Evolutionary conservation across 2,113 vertebrate species (phyloP).

Genomic region (Pyrgilauda ruficollis): DNA sequence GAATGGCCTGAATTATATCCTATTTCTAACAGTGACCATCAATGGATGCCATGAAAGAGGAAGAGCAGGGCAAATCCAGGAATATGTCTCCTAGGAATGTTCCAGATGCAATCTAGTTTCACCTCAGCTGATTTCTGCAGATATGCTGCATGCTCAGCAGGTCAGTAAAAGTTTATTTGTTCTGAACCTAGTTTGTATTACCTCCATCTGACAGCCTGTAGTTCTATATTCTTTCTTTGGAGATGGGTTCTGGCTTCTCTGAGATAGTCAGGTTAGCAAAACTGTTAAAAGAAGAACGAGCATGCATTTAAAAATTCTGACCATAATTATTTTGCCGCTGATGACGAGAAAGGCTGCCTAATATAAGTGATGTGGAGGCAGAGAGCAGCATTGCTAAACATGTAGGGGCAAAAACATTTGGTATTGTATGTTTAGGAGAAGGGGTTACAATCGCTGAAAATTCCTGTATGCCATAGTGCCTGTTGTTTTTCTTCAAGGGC

Average conservation of each 20-base stretch:
- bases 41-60: not conserved
- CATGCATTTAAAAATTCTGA: not conserved
- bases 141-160: not conserved
- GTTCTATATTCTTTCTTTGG: not conserved
- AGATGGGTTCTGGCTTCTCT: not conserved
- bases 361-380: not conserved
- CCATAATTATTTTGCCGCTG: not conserved
- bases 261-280: not conserved
- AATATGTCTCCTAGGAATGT: rapidly evolving
- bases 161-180: not conserved
- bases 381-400: not conserved
- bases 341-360: not conserved
- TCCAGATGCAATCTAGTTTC: not conserved
- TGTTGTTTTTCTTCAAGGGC: not conserved
- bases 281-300: not conserved
- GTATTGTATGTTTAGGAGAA: not conserved
- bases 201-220: not conserved
- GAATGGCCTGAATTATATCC: not conserved
- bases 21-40: not conserved
- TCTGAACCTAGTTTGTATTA: not conserved
- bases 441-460: not conserved
- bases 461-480: not conserved
- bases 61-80: not conserved
- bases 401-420: not conserved
- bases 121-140: not conserved